Evolutionary conservation across 2,888 invertebrate species (phyloP), one percentile per base, ranked within the genome.

Genomic region (Colostygia pectinataria): DNA sequence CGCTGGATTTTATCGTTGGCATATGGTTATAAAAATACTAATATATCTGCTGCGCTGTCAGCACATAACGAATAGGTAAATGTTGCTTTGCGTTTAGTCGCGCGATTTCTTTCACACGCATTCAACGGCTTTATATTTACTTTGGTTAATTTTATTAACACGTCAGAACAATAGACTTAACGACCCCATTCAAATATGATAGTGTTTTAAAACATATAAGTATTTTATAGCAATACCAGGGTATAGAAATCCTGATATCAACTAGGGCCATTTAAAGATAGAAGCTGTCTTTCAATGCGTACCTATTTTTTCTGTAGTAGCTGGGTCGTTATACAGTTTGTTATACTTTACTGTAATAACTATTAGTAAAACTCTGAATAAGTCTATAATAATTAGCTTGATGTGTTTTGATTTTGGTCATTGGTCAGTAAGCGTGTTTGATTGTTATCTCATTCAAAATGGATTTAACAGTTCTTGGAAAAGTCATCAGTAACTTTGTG

Each of bases 401-500:
- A 4, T 18, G 18, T 4, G 18, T 18, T 18, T 18, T 18, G 18
- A 18, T 18, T 18, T 18, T 4, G 15, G 6, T 4, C 1, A 20
- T 6, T 6, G 20, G 6, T 4, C 5, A 20, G 20, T 20, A 4
- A 4, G 5, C 20, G 20, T 20, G 20, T 20, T 20, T 6, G 20
- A 2, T 2, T 27, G 27, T 27, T 27, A 4, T 10, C n/a, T 4
- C 5, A 9, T 23, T 23, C 23, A 65, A 64, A 29, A 88, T 88
- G 88, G 88, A 88, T 79, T 63, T 88, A 36, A 74, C 80, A 10
- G 66, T 87, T 45, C 73, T 89, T 60, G 86, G 87, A 38, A 81
- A 74, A 65, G 77, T 76, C 50, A 84, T 88, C 49, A 86, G 77
- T 66, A 88, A 81, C 57, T 87, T 89, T 63, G 88, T 88, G 68